phyloP scores from a whole-genome alignment of 2,113 vertebrate species.

The Marcusenius ussheri region DNA sequence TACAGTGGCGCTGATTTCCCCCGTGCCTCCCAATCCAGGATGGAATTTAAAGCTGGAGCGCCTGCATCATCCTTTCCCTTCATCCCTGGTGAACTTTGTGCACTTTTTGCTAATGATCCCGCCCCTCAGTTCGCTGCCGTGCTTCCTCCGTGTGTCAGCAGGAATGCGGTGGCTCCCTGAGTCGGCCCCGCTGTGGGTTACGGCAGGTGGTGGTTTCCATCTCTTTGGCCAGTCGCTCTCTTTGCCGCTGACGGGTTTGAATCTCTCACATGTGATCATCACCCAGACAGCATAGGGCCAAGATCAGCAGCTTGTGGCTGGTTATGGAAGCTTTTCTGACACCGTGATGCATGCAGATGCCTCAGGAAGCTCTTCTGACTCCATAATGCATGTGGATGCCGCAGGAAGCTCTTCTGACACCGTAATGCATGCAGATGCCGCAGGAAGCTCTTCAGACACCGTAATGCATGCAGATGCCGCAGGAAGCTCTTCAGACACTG shows the following conservation, averaged over 20 bases:
- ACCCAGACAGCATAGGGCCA: background rate
- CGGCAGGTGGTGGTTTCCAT: background rate
- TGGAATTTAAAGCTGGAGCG: constrained; percentile 54
- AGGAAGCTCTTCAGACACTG: too few relatives aligned
- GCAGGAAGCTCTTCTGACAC: background rate
- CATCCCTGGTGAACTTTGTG: constrained; percentile 61
- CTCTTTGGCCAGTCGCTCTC: background rate
- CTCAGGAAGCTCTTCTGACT: background rate
- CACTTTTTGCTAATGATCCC: constrained; percentile 57
- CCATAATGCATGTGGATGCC: background rate
- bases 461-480: too few relatives aligned
- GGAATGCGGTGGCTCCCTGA: background rate
- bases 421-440: background rate
- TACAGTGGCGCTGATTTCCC: constrained; percentile 94
- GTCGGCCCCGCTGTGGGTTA: background rate
- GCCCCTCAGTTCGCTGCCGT: background rate
- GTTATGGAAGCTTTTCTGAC: background rate
- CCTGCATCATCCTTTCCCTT: constrained; percentile 47
- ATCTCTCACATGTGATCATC: background rate
- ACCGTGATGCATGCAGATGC: background rate
- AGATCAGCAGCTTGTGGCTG: background rate
- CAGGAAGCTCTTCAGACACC: background rate
- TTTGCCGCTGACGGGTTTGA: background rate
- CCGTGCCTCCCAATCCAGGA: constrained; percentile 56
- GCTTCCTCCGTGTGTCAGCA: background rate